Conservation (phyloP, 2,888 invertebrate genomes). For the Metalampra italica region DNA sequence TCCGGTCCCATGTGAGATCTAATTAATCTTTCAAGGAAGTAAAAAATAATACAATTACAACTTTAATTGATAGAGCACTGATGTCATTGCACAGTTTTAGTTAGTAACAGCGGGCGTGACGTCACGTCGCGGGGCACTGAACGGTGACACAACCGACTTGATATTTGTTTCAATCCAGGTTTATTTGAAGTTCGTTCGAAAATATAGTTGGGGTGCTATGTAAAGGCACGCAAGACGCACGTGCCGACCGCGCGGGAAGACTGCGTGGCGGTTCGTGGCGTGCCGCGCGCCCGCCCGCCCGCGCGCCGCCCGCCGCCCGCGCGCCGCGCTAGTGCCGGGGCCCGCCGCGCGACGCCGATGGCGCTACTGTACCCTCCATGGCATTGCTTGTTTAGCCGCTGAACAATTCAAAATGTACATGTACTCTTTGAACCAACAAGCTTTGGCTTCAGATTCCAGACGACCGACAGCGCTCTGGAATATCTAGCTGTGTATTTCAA, state of each 20-base stretch:
- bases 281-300: constrained; percentile 42
- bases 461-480: background rate
- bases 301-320: constrained; percentile 16
- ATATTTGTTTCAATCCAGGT: constrained; percentile 45
- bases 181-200: constrained; percentile 49
- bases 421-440: constrained; percentile 2
- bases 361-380: constrained; percentile 38
- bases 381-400: constrained; percentile 8
- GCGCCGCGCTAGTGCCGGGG: constrained; percentile 34
- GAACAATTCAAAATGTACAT: constrained; percentile 6
- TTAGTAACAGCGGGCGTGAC: constrained; percentile 25
- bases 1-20: constrained; percentile 67
- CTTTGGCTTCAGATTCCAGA: constrained; percentile 4
- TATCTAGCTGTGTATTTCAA: constrained; percentile 2
- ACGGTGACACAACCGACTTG: constrained; percentile 36
- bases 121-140: constrained; percentile 36
- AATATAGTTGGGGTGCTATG: constrained; percentile 44
- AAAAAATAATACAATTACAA: constrained; percentile 66
- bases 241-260: constrained; percentile 76
- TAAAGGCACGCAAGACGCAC: constrained; percentile 66
- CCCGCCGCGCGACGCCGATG: constrained; percentile 41
- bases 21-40: constrained; percentile 66
- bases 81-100: constrained; percentile 43
- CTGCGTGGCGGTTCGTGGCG: constrained; percentile 67
- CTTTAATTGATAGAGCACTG: constrained; percentile 61